phyloP scores from a whole-genome alignment of 2,113 vertebrate species.

The Galemys pyrenaicus region DNA sequence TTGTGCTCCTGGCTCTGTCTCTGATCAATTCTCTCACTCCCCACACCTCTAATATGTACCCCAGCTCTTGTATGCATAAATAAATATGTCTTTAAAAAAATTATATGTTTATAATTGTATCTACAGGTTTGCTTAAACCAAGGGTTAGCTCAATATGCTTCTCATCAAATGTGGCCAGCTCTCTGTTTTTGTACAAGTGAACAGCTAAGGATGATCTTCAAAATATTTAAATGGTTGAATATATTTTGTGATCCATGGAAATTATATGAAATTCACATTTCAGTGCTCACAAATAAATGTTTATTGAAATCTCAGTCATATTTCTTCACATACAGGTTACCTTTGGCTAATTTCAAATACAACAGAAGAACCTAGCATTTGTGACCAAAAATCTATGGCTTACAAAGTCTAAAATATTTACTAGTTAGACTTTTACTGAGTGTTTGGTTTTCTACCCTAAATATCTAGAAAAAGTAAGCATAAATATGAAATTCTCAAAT shows the following conservation, averaged over 20 bases:
- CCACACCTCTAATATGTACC: no score
- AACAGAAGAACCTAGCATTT: neutral
- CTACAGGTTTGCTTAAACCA: neutral
- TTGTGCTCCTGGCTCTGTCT: no score
- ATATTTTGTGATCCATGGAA: slow-evolving; percentile 2
- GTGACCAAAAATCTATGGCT: neutral
- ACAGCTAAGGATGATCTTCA: neutral
- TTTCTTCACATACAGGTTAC: neutral
- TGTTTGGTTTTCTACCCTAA: neutral
- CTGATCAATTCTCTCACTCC: no score
- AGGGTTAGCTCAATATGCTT: neutral
- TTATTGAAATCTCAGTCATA: neutral
- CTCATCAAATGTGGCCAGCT: neutral
- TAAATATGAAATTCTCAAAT: neutral
- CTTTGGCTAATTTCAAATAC: neutral
- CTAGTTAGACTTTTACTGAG: neutral
- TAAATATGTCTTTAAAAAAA: no score
- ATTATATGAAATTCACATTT: neutral
- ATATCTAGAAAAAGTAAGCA: neutral
- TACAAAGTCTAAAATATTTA: neutral
- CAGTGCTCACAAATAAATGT: neutral
- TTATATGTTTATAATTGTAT: neutral
- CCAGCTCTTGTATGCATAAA: no score
- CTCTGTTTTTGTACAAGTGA: neutral
- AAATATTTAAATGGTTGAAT: neutral